Percentiles rank a stretch among this genome's conserved stretches.
These are phyloP conservation scores for Sphecodes monilicornis DNA, from an alignment of 2,888 invertebrate species.

Conservation along the genomic window DNA sequence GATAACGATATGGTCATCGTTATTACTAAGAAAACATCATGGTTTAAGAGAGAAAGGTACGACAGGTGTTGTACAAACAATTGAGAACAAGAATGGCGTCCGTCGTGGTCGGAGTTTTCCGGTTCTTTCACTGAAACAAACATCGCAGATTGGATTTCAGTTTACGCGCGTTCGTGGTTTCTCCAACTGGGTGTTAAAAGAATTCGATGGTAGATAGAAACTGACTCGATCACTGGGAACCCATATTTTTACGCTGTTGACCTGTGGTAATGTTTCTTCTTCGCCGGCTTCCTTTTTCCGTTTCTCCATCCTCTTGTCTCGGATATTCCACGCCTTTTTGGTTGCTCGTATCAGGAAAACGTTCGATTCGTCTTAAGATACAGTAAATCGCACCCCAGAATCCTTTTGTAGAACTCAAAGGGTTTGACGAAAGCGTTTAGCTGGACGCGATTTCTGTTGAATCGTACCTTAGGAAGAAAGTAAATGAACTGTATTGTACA, in stretches of 20 bases:
- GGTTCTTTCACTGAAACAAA: conserved; percentile 38
- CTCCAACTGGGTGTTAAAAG: not conserved
- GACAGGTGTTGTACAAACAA: conserved; percentile 31
- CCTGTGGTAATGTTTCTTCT: not conserved
- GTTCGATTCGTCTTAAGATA: not conserved
- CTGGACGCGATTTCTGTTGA: not conserved
- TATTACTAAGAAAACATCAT: conserved; percentile 4
- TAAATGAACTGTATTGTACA: not conserved
- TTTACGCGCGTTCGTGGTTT: conserved; percentile 52
- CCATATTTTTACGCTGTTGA: conserved; percentile 12
- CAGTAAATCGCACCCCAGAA: not conserved
- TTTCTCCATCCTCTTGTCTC: not conserved
- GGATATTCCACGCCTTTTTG: conserved; percentile 4
- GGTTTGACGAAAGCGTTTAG: not conserved
- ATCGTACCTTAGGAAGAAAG: not conserved
- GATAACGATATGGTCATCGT: not conserved
- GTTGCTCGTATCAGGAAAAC: not conserved
- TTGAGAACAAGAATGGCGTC: conserved; percentile 33
- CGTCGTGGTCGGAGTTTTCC: not conserved
- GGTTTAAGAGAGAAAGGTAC: not conserved
- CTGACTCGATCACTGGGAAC: conserved; percentile 8
- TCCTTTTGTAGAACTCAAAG: not conserved
- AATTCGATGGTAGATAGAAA: not conserved
- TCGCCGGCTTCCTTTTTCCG: not conserved
- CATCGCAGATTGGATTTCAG: conserved; percentile 68